Percentiles rank a stretch among this genome's conserved stretches.
These are phyloP conservation scores for Phymastichus coffea DNA, from an alignment of 1,140 invertebrate species.

Conservation along the genomic window DNA sequence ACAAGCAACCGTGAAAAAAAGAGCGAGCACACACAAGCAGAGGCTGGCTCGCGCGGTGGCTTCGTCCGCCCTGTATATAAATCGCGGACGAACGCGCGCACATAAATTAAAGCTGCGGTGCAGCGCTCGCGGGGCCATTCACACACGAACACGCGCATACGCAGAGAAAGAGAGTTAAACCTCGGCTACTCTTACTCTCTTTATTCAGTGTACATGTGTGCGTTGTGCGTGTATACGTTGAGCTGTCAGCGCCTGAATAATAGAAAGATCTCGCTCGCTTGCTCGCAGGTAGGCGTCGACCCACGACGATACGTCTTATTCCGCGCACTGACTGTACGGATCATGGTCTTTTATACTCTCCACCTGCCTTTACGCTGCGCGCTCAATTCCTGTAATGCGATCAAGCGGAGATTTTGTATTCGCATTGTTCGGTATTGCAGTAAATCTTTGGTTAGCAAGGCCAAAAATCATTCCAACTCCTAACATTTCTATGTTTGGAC, in stretches of 20 bases:
- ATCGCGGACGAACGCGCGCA: slow-evolving; percentile 3
- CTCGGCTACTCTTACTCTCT: background rate
- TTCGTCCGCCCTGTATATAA: slow-evolving; percentile 2
- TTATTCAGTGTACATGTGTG: too few species aligned
- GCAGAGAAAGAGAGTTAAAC: background rate
- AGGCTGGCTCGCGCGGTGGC: background rate
- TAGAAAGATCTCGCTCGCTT: slow-evolving; percentile 11
- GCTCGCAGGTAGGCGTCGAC: slow-evolving; percentile 6
- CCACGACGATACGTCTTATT: background rate
- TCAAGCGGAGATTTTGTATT: too few species aligned
- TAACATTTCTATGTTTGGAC: too few species aligned
- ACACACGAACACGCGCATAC: too few species aligned
- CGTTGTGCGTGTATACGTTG: background rate
- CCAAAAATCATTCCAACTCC: too few species aligned
- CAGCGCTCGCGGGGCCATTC: too few species aligned
- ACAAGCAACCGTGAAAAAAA: background rate
- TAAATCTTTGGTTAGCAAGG: too few species aligned
- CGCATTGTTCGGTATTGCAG: too few species aligned
- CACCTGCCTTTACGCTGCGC: too few species aligned
- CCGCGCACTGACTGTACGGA: background rate
- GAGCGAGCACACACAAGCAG: background rate
- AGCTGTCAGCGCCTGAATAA: slow-evolving; percentile 1
- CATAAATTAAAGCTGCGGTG: slow-evolving; percentile 21
- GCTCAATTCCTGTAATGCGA: too few species aligned
- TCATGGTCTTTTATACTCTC: too few species aligned